Conservation (phyloP, 2,797 vertebrate species). For the Pteronotus mesoamericanus region DNA sequence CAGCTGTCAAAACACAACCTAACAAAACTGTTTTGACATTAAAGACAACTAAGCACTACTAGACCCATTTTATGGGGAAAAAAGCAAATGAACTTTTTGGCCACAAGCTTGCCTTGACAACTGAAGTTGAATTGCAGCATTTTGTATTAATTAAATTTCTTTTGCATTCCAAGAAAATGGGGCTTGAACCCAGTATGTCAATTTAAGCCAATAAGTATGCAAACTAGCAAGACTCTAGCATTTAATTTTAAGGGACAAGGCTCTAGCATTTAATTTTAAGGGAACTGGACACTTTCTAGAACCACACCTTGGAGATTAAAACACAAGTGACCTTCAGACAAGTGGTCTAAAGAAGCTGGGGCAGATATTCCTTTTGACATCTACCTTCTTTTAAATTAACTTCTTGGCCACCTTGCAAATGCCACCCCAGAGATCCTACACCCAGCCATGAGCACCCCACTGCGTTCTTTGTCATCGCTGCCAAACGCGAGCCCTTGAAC, state of each 20-base stretch:
- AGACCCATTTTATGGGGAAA: neutral
- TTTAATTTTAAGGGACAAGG: no score
- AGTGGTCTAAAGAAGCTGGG: constrained; percentile 15
- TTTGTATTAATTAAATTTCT: constrained; percentile 64
- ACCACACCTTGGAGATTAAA: neutral
- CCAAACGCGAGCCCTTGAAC: neutral
- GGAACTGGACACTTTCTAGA: neutral
- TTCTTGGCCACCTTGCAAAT: neutral
- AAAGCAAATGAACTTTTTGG: neutral
- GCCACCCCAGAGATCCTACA: neutral
- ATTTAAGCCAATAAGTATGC: constrained; percentile 23
- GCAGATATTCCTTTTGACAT: neutral
- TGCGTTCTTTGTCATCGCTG: neutral
- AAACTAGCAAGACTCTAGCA: constrained; percentile 24
- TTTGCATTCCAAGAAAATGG: constrained; percentile 41
- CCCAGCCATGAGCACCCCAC: neutral
- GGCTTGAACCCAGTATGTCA: constrained; percentile 37
- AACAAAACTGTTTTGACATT: neutral
- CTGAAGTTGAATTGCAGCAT: constrained; percentile 36
- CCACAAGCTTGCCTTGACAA: constrained; percentile 30
- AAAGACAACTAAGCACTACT: neutral
- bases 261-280: constrained; percentile 30
- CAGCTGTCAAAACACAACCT: neutral
- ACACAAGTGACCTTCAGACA: constrained; percentile 36
- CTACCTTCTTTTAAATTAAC: neutral